phyloP scores from a whole-genome alignment of 2,797 vertebrate species.

The Pyrocephalus nanus region DNA sequence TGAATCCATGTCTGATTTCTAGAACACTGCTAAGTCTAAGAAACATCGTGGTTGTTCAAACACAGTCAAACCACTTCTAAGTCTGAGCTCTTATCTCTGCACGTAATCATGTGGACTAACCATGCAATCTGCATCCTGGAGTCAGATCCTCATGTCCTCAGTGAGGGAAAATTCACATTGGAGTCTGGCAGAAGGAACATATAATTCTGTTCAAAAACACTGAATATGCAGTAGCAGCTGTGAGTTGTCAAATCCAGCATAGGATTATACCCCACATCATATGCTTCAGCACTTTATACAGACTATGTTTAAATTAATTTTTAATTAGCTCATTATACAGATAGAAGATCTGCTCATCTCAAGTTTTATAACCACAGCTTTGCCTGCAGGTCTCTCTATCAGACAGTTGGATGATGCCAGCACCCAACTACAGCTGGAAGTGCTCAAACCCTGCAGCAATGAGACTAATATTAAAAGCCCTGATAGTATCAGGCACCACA shows the following conservation, averaged over 20 bases:
- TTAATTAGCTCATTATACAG: conserved; percentile 67
- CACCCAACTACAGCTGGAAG: conserved; percentile 39
- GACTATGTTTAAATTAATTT: conserved; percentile 64
- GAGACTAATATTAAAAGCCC: conserved; percentile 56
- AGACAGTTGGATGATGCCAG: conserved; percentile 46
- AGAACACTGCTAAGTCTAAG: neutral
- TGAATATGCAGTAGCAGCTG: conserved; percentile 46
- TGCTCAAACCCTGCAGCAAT: neutral
- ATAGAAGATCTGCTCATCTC: conserved; percentile 56
- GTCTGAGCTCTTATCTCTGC: neutral
- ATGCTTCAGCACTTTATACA: conserved; percentile 53
- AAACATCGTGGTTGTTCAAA: neutral
- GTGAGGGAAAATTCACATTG: neutral
- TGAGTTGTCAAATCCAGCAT: conserved; percentile 42
- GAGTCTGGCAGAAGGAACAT: neutral
- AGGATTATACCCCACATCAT: conserved; percentile 42
- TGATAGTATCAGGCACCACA: conserved; percentile 62
- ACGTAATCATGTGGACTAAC: neutral
- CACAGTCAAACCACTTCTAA: neutral
- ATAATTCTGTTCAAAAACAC: conserved; percentile 3
- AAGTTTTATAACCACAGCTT: conserved; percentile 53
- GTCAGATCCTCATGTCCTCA: neutral
- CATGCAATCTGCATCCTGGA: neutral
- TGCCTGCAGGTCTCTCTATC: conserved; percentile 55
- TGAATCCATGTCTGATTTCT: neutral